A percentile compares a stretch with the other conserved stretches of the same genome.
phyloP scores from a whole-genome alignment of 2,888 invertebrate species.

The Pammene aurita region DNA sequence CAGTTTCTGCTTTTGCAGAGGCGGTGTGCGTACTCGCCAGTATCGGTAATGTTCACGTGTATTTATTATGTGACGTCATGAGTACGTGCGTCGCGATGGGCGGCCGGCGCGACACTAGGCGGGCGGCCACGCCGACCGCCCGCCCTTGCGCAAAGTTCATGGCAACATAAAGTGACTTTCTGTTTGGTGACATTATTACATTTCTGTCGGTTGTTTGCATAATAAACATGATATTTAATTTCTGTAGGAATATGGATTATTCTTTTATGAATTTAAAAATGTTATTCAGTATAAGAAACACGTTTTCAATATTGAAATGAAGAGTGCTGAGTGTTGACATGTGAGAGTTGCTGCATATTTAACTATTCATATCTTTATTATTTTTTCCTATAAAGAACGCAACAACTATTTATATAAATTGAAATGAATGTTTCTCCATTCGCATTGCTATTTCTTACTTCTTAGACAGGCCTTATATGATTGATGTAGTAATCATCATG shows the following conservation, averaged over 20 bases:
- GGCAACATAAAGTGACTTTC: conserved; percentile 67
- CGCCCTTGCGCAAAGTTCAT: conserved; percentile 76
- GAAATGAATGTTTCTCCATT: too few species aligned
- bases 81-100: conserved; percentile 65
- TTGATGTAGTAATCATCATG: too few species aligned
- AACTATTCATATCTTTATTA: too few species aligned
- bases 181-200: conserved; percentile 65
- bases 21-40: background rate
- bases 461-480: too few species aligned
- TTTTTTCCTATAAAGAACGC: too few species aligned
- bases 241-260: conserved; percentile 10
- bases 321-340: too few species aligned
- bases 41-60: conserved; percentile 59
- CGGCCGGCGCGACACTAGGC: conserved; percentile 76
- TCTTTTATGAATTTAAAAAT: background rate
- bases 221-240: conserved; percentile 26
- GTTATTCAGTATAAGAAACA: background rate
- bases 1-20: conserved; percentile 4
- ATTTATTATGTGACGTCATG: conserved; percentile 47
- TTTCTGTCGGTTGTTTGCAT: conserved; percentile 51
- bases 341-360: too few species aligned
- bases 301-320: too few species aligned
- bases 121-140: conserved; percentile 58
- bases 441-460: too few species aligned
- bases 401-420: too few species aligned